Evolutionary conservation across 2,113 vertebrate species (phyloP).

Genomic region (Chionis minor): DNA sequence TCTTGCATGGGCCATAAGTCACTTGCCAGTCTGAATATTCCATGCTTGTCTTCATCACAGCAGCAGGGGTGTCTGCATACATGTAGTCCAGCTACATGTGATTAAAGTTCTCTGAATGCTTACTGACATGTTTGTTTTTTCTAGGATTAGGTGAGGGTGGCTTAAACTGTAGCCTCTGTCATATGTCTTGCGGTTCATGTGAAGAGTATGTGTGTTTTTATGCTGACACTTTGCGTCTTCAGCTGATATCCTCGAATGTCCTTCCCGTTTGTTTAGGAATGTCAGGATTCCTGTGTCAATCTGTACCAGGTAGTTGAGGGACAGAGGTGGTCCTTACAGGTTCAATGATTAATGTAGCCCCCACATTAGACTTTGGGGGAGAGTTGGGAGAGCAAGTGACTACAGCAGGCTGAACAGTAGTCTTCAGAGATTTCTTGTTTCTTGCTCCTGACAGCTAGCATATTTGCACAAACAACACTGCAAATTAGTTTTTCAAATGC

Average conservation of each 20-base stretch:
- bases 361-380: neutral
- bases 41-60: neutral
- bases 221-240: neutral
- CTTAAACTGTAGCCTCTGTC: neutral
- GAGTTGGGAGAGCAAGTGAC: neutral
- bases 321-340: neutral
- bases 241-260: neutral
- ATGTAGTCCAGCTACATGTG: neutral
- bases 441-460: neutral
- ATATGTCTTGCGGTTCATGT: neutral
- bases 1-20: neutral
- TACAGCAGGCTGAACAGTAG: neutral
- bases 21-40: neutral
- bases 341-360: accelerated
- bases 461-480: neutral
- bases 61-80: accelerated
- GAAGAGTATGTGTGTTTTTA: neutral
- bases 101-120: neutral
- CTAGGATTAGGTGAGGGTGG: neutral
- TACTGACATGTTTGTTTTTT: neutral
- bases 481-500: neutral
- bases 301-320: neutral
- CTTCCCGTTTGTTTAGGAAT: neutral
- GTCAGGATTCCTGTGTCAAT: neutral
- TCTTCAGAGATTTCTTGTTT: neutral